Conservation (phyloP, 2,113 vertebrate genomes). For the Larimichthys polyactis region DNA sequence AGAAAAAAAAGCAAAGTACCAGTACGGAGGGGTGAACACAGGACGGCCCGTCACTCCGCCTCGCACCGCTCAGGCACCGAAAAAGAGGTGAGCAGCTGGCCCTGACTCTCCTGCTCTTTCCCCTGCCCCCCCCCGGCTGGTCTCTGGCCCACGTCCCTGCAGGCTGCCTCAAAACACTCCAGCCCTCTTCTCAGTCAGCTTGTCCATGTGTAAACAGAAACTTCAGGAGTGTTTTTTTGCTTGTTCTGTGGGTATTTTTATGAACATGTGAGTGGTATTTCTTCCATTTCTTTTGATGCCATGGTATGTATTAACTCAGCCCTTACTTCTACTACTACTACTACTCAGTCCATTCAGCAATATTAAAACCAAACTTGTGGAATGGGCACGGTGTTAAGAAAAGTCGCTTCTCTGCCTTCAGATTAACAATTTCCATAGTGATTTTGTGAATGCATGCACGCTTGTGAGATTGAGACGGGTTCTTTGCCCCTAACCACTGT, state of each 20-base stretch:
- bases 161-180: constrained; percentile 65
- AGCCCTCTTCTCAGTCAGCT: constrained; percentile 65
- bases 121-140: constrained; percentile 2
- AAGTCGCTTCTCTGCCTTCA: constrained; percentile 50
- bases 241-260: constrained; percentile 76
- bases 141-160: constrained; percentile 42
- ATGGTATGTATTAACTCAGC: constrained; percentile 54
- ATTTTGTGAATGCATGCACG: constrained; percentile 59
- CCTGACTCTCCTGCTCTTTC: constrained; percentile 26
- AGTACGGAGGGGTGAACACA: constrained; percentile 94
- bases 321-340: constrained; percentile 34
- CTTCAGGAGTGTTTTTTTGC: constrained; percentile 64
- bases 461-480: constrained; percentile 45
- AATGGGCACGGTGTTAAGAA: constrained; percentile 27
- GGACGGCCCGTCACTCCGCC: constrained; percentile 94
- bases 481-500: constrained; percentile 15
- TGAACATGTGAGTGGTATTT: constrained; percentile 58
- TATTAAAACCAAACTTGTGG: constrained; percentile 50
- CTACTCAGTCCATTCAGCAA: constrained; percentile 54
- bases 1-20: constrained; percentile 97
- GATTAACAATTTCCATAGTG: constrained; percentile 44
- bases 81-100: constrained; percentile 92
- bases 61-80: constrained; percentile 93
- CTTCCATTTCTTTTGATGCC: constrained; percentile 50
- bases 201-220: constrained; percentile 64